Evolutionary conservation across 2,113 vertebrate genomes (phyloP), one percentile per base, ranked within the genome.

Genomic region (Penelope pileata): DNA sequence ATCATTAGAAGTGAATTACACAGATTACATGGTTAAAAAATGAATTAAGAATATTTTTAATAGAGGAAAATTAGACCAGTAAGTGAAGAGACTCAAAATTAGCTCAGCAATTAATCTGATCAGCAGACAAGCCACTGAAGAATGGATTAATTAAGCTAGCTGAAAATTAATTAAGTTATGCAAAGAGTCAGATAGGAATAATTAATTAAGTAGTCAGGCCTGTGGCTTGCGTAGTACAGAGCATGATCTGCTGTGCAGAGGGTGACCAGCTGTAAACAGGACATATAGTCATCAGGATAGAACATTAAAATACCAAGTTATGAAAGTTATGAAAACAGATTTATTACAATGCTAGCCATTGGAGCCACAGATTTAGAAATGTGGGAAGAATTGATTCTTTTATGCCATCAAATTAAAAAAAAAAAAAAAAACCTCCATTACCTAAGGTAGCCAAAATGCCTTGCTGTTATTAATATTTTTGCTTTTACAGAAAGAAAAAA

Each of bases 161-260:
- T 69, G 38, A 97, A 93, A 95, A 94, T 88, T 96, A 94, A 96
- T 95, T 75, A 86, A 87, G 32, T 91, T 91, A 94, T 86, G 7
- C 88, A 93, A 94, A 82, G 8, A 94, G 34, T 82, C 72, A 93
- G 87, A 94, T 77, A 88, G 69, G 73, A 94, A 83, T 80, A 94
- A 93, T 82, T 95, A 95, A 94, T 83, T 94, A 91, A 93, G 32
- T 91, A 94, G 34, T 81, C 45, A 79, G 81, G 87, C 40, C 58
- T 74, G 34, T 88, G 86, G 34, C 58, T 76, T 88, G 58, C 48
- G 43, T 51, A 90, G 50, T 34, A 92, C 50, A 92, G n/a, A 95
- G 9, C 2, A 3, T 86, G 34, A 68, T 60, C 72, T 64, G 30
- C 48, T 90, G 19, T 34, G 32, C 48, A 91, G n/a, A 95, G 9